Conservation (phyloP, 1,140 invertebrate species). For the Drosophila aff. region DNA sequence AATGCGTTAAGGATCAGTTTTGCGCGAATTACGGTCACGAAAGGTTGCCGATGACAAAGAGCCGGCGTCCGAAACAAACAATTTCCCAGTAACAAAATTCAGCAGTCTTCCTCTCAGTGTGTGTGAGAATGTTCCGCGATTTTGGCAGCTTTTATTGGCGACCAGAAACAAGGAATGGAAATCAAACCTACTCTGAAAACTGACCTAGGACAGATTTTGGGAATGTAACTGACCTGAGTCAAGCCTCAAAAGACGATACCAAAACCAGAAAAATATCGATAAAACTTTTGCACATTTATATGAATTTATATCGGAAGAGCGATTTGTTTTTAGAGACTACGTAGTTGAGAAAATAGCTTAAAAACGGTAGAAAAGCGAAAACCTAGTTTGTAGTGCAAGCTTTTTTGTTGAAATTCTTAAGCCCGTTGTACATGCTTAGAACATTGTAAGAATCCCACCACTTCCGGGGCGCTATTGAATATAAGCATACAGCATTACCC, state of each 20-base stretch:
- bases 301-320: slow-evolving; percentile 6
- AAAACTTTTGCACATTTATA: slow-evolving; percentile 34
- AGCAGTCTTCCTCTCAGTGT: slow-evolving; percentile 27
- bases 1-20: slow-evolving; percentile 85
- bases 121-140: slow-evolving; percentile 32
- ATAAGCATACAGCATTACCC: slow-evolving; percentile 13
- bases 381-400: slow-evolving; percentile 21
- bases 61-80: slow-evolving; percentile 69
- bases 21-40: slow-evolving; percentile 84
- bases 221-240: slow-evolving; percentile 58
- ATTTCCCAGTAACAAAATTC: slow-evolving; percentile 39
- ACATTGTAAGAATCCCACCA: background rate
- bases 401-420: slow-evolving; percentile 41
- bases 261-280: slow-evolving; percentile 35
- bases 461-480: slow-evolving; percentile 1
- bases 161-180: slow-evolving; percentile 2
- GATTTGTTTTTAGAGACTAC: slow-evolving; percentile 6
- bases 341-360: background rate
- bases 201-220: slow-evolving; percentile 55
- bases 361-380: slow-evolving; percentile 15
- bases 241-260: slow-evolving; percentile 2
- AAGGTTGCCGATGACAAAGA: slow-evolving; percentile 77
- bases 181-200: slow-evolving; percentile 26
- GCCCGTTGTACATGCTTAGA: slow-evolving; percentile 52
- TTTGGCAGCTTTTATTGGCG: background rate